These are phyloP conservation scores for Oryzias woworae DNA, from an alignment of 2,113 vertebrate genomes.

Conservation along the genomic window DNA sequence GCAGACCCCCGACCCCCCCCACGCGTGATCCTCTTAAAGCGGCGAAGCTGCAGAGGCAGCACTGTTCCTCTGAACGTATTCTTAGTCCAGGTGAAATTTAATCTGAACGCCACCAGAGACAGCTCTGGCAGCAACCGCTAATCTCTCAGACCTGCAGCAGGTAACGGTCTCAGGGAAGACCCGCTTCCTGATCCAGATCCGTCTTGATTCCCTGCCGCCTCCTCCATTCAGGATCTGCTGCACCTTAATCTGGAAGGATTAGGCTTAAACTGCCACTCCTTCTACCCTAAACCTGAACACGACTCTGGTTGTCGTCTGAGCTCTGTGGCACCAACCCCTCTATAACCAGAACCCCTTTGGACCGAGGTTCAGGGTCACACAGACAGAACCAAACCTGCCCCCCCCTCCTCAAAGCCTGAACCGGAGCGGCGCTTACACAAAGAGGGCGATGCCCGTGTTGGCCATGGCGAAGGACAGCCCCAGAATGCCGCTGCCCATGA, in stretches of 20 bases:
- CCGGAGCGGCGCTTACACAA: conserved; percentile 86
- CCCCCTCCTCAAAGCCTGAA: no score
- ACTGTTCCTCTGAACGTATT: conserved; percentile 15
- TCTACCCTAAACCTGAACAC: no score
- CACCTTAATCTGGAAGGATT: no score
- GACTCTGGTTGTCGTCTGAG: no score
- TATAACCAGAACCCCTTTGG: no score
- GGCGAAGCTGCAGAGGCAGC: conserved; percentile 27
- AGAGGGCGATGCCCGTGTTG: conserved; percentile 97
- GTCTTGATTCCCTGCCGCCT: not conserved
- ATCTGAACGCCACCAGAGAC: conserved; percentile 37
- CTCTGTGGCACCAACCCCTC: no score
- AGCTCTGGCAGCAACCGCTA: not conserved
- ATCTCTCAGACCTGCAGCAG: conserved; percentile 1
- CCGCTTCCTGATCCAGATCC: not conserved
- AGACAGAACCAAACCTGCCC: conserved; percentile 43
- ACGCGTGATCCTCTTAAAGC: conserved; percentile 21
- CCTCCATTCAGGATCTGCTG: no score
- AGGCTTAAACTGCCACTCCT: no score
- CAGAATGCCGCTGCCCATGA: conserved; percentile 98
- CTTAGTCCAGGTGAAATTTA: conserved; percentile 53
- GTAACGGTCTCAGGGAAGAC: not conserved
- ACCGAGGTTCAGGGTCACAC: conserved; percentile 11
- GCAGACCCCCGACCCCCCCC: conserved; percentile 11
- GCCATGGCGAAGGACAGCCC: conserved; percentile 98